These are phyloP conservation scores for Caenorhabditis inopinata DNA, from an alignment of 1,140 invertebrate species.

Conservation along the genomic window DNA sequence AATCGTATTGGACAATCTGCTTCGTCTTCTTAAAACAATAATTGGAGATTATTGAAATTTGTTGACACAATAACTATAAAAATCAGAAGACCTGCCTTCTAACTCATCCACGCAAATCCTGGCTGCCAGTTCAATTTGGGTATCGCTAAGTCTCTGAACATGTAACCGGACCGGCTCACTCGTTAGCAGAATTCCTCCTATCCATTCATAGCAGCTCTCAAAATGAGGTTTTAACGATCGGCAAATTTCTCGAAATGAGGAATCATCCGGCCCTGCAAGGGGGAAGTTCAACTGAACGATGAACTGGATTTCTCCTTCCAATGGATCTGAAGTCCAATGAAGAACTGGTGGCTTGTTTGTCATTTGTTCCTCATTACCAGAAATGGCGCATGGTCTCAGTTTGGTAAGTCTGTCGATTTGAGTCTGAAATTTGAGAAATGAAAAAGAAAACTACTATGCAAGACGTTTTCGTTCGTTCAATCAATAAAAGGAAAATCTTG, in stretches of 20 bases:
- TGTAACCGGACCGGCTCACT: slow-evolving; percentile 35
- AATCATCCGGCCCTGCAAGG: slow-evolving; percentile 30
- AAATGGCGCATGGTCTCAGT: not conserved
- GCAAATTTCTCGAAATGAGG: slow-evolving; percentile 28
- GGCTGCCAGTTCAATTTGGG: slow-evolving; percentile 9
- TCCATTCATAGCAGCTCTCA: slow-evolving; percentile 36
- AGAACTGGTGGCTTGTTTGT: slow-evolving; percentile 38
- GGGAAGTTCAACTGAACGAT: slow-evolving; percentile 30
- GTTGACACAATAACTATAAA: not conserved
- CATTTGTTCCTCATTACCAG: not conserved
- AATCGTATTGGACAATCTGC: not conserved
- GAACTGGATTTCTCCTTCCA: slow-evolving; percentile 36
- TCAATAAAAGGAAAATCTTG: too few relatives aligned
- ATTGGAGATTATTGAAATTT: not conserved
- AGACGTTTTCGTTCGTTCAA: too few relatives aligned
- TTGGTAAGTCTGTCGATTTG: slow-evolving; percentile 5
- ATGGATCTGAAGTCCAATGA: slow-evolving; percentile 32
- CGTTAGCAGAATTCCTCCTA: slow-evolving; percentile 25
- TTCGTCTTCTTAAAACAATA: not conserved
- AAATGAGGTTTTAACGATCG: slow-evolving; percentile 17
- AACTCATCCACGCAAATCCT: slow-evolving; percentile 37
- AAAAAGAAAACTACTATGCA: too few relatives aligned
- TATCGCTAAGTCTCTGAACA: slow-evolving; percentile 25
- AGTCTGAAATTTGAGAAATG: not conserved
- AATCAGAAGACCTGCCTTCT: slow-evolving; percentile 22